Conservation (phyloP, 2,888 invertebrate genomes). For the Liopterus haemorrhoidalis region DNA sequence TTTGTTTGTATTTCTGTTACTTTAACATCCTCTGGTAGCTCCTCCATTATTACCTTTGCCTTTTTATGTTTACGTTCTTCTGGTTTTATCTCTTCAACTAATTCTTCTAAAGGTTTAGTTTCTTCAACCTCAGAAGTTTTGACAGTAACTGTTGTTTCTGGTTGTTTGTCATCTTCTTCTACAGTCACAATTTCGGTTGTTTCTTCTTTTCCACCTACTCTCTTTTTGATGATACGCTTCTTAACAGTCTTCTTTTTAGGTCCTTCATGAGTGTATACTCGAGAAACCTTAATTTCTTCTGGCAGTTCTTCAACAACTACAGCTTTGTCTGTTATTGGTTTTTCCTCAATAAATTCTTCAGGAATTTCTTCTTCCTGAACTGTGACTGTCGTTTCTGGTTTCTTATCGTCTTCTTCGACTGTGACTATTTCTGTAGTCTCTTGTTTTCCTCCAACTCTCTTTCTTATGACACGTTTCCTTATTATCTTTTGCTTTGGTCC, state of each 20-base stretch:
- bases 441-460: constrained; percentile 36
- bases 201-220: constrained; percentile 44
- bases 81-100: constrained; percentile 26
- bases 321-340: constrained; percentile 39
- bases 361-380: constrained; percentile 21
- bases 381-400: constrained; percentile 28
- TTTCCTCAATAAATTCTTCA: constrained; percentile 31
- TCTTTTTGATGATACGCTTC: constrained; percentile 44
- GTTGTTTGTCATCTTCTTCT: constrained; percentile 44
- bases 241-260: constrained; percentile 42
- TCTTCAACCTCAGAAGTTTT: constrained; percentile 33
- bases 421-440: constrained; percentile 34
- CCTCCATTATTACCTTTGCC: constrained; percentile 22
- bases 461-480: constrained; percentile 39
- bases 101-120: constrained; percentile 28
- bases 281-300: constrained; percentile 36
- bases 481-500: constrained; percentile 35
- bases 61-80: constrained; percentile 24
- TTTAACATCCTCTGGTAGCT: constrained; percentile 17
- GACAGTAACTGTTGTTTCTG: constrained; percentile 41
- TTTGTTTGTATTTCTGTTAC: constrained; percentile 26
- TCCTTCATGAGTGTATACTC: constrained; percentile 41
- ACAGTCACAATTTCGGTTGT: constrained; percentile 46
- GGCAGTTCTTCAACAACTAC: constrained; percentile 41
- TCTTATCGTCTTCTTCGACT: constrained; percentile 32